These are phyloP conservation scores for Tethea ocularis DNA, from an alignment of 2,888 invertebrate species.

Conservation along the genomic window DNA sequence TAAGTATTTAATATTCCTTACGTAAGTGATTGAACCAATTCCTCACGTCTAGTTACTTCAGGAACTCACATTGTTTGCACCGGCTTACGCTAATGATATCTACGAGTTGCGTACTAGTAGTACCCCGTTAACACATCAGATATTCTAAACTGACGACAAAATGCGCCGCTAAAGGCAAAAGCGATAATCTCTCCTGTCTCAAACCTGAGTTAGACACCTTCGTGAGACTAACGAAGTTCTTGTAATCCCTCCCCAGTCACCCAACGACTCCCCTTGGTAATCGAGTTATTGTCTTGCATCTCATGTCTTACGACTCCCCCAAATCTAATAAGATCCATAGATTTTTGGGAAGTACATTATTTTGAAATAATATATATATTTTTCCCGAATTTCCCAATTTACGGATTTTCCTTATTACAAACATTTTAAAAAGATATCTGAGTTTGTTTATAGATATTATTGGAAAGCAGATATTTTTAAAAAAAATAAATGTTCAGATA, in stretches of 20 bases:
- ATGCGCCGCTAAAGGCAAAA: slow-evolving; percentile 67
- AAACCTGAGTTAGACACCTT: slow-evolving; percentile 77
- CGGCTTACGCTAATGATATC: slow-evolving; percentile 9
- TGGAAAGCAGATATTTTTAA: no score
- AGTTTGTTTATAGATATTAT: no score
- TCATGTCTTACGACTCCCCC: slow-evolving; percentile 65
- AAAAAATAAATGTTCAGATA: no score
- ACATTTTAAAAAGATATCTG: no score
- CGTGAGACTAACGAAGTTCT: slow-evolving; percentile 81
- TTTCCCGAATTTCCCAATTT: not conserved
- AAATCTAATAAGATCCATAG: slow-evolving; percentile 42
- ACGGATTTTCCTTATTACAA: no score
- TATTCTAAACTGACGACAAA: slow-evolving; percentile 62
- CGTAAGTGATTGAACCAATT: not conserved
- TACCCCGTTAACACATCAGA: slow-evolving; percentile 41
- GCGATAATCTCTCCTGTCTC: slow-evolving; percentile 72
- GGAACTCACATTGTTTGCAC: slow-evolving; percentile 6
- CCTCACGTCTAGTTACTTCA: not conserved
- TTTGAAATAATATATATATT: not conserved
- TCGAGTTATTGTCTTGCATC: slow-evolving; percentile 78
- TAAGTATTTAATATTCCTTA: not conserved
- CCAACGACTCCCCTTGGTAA: slow-evolving; percentile 51
- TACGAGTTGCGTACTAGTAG: slow-evolving; percentile 6
- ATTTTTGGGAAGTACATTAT: slow-evolving; percentile 35
- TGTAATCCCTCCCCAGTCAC: slow-evolving; percentile 67